Conservation (phyloP, 1,140 invertebrate genomes). For the Neoseiulus cucumeris region DNA sequence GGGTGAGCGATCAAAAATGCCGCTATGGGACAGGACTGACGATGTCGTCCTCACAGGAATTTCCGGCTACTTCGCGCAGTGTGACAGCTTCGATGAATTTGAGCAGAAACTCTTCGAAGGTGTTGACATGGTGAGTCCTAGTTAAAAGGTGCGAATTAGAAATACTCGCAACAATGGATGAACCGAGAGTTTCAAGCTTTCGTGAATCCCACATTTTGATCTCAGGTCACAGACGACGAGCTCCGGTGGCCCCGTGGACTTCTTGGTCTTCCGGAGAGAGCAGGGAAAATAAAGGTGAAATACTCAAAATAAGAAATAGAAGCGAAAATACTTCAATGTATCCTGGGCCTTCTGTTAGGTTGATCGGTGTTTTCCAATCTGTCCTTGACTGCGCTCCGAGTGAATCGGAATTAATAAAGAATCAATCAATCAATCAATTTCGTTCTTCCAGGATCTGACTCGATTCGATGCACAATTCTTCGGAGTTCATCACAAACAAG, state of each 20-base stretch:
- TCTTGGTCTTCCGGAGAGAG: slow-evolving; percentile 57
- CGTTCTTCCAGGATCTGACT: background rate
- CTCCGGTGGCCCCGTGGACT: slow-evolving; percentile 31
- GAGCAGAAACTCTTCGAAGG: slow-evolving; percentile 59
- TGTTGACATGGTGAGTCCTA: slow-evolving; percentile 47
- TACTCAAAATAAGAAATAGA: too few species aligned
- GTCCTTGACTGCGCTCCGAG: too few species aligned
- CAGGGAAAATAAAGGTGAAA: slow-evolving; percentile 59
- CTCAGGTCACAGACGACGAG: slow-evolving; percentile 16
- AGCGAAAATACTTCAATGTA: too few species aligned
- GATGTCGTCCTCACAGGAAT: slow-evolving; percentile 73
- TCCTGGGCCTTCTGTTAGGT: too few species aligned
- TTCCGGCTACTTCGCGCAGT: slow-evolving; percentile 72
- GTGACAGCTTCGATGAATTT: slow-evolving; percentile 67
- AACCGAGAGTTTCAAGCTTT: too few species aligned
- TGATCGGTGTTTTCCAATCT: too few species aligned
- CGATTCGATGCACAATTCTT: slow-evolving; percentile 61
- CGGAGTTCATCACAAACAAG: slow-evolving; percentile 75
- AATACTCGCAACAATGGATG: too few species aligned
- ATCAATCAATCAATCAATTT: too few species aligned
- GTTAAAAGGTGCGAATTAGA: too few species aligned
- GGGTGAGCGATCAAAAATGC: background rate
- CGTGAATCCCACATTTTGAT: background rate
- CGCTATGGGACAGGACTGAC: slow-evolving; percentile 30
- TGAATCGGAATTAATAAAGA: too few species aligned